A percentile compares a stretch with the other conserved stretches of the same genome.
Evolutionary conservation across 1,140 invertebrate species (phyloP).

Genomic region (Musca vetustissima): DNA sequence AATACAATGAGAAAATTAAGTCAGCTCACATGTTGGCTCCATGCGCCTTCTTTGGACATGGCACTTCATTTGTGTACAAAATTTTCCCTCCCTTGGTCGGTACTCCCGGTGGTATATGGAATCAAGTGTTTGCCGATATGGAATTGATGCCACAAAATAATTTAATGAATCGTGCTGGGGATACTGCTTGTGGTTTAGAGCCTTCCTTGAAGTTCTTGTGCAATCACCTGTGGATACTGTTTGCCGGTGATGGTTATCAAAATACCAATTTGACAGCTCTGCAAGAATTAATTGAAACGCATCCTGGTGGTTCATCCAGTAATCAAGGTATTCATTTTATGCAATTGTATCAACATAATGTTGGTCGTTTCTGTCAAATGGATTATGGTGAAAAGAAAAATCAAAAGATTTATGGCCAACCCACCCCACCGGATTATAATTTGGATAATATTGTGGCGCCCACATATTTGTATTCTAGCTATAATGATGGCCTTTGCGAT

Average conservation of each 20-base stretch:
- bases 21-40: slow-evolving; percentile 62
- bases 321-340: slow-evolving; percentile 39
- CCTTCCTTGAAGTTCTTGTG: slow-evolving; percentile 34
- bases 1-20: slow-evolving; percentile 63
- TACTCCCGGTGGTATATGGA: slow-evolving; percentile 34
- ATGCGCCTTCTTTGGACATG: slow-evolving; percentile 57
- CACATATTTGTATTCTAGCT: slow-evolving; percentile 69
- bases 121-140: slow-evolving; percentile 45
- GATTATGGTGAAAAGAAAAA: slow-evolving; percentile 53
- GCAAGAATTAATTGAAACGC: slow-evolving; percentile 41
- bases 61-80: slow-evolving; percentile 4
- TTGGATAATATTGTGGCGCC: slow-evolving; percentile 62
- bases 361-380: slow-evolving; percentile 39
- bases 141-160: slow-evolving; percentile 44
- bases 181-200: slow-evolving; percentile 55
- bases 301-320: slow-evolving; percentile 51
- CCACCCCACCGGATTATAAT: slow-evolving; percentile 61
- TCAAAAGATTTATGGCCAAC: slow-evolving; percentile 54
- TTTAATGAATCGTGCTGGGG: slow-evolving; percentile 35
- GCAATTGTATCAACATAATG: slow-evolving; percentile 30
- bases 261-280: slow-evolving; percentile 41
- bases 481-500: slow-evolving; percentile 66
- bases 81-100: slow-evolving; percentile 20
- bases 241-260: slow-evolving; percentile 34
- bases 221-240: slow-evolving; percentile 48